A percentile compares a stretch with the other conserved stretches of the same genome.
Evolutionary conservation across 2,113 vertebrate genomes (phyloP).

Genomic region (Apteryx owenii): DNA sequence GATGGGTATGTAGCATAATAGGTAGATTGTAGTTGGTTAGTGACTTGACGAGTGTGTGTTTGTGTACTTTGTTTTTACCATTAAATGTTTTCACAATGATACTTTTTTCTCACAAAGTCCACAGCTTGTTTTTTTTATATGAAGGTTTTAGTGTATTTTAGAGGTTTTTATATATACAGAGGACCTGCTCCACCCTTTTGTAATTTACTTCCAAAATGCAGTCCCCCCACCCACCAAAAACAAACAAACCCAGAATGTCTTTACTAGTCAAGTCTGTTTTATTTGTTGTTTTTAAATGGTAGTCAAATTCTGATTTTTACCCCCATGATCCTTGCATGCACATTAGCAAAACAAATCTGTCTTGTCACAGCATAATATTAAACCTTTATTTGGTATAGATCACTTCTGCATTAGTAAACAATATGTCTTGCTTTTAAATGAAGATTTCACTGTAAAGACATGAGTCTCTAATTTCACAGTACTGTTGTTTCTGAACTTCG

Average conservation of each 20-base stretch:
- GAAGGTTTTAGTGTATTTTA: neutral
- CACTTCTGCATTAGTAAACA: neutral
- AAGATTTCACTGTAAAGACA: neutral
- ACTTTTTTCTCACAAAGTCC: neutral
- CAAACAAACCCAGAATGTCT: neutral
- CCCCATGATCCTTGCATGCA: neutral
- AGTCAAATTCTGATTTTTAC: constrained; percentile 8
- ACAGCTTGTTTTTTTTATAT: neutral
- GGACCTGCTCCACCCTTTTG: neutral
- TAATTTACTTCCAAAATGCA: neutral
- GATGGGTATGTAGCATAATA: neutral
- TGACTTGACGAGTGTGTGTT: rapidly evolving
- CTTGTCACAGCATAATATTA: neutral
- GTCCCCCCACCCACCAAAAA: neutral
- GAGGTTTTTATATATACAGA: neutral
- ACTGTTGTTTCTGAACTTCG: neutral
- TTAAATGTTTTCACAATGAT: neutral
- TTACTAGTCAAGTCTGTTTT: constrained; percentile 39
- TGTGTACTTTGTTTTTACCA: neutral
- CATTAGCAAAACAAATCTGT: neutral
- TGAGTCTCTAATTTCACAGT: neutral
- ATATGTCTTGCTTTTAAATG: neutral
- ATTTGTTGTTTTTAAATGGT: constrained; percentile 49
- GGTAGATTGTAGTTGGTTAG: rapidly evolving
- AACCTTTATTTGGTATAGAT: neutral